These are phyloP conservation scores for Dendrocincla tyrannina DNA, from an alignment of 2,797 vertebrate species.

Conservation along the genomic window DNA sequence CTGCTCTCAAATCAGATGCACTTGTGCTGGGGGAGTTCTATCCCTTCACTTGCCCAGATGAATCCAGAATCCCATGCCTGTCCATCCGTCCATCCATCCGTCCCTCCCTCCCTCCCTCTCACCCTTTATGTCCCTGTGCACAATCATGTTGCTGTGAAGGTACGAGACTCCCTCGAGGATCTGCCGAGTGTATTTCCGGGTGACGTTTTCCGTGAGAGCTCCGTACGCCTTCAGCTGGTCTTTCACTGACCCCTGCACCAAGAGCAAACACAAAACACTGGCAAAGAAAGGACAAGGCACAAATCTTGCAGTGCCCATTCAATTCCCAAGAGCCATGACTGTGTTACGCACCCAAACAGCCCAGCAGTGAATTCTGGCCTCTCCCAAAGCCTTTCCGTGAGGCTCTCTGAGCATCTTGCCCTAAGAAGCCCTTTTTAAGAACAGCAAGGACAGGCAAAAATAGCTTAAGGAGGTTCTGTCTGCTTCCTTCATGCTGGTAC, in stretches of 20 bases:
- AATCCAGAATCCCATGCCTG: background rate
- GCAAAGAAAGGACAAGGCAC: background rate
- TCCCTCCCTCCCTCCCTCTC: background rate
- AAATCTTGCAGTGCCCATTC: background rate
- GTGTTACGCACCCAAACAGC: background rate
- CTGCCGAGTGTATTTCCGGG: conserved; percentile 94
- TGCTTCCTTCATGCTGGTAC: background rate
- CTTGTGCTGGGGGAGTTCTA: background rate
- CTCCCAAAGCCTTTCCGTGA: background rate
- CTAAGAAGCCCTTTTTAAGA: background rate
- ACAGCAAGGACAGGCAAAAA: background rate
- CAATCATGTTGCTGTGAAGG: conserved; percentile 99
- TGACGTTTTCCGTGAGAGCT: conserved; percentile 95
- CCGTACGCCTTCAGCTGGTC: conserved; percentile 98
- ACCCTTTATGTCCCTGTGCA: conserved; percentile 99
- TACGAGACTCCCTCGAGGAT: conserved; percentile 97
- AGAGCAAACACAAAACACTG: background rate
- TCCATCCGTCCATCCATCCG: background rate
- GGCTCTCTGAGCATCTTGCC: background rate
- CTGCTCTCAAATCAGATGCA: background rate
- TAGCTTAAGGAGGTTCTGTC: background rate
- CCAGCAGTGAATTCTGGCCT: background rate
- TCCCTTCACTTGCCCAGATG: background rate
- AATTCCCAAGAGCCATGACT: background rate
- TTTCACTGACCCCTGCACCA: conserved; percentile 91